Percentiles rank a stretch among this genome's conserved stretches.
phyloP scores from a whole-genome alignment of 2,113 vertebrate species.

The Geothlypis trichas region DNA sequence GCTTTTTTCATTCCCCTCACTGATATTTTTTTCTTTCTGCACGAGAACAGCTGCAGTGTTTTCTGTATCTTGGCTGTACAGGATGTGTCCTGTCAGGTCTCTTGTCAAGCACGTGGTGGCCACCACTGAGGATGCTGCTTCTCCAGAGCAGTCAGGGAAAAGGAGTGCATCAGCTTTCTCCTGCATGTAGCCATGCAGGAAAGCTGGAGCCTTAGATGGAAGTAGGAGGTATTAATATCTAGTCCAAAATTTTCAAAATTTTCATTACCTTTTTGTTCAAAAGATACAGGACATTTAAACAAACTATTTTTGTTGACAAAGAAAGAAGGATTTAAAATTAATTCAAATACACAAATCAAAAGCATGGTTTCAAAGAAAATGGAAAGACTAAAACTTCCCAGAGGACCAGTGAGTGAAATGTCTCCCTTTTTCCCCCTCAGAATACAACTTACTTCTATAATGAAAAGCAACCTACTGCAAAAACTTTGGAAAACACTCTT shows the following conservation, averaged over 20 bases:
- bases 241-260: not conserved
- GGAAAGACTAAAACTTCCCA: not conserved
- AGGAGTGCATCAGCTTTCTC: not conserved
- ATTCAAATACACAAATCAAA: not conserved
- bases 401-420: fast-evolving
- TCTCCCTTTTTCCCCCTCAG: not conserved
- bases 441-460: not conserved
- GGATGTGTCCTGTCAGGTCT: not conserved
- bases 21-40: not conserved
- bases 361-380: not conserved
- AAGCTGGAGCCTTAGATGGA: not conserved
- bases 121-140: not conserved
- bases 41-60: not conserved
- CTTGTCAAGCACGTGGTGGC: not conserved
- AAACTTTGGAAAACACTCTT: not conserved
- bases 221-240: not conserved
- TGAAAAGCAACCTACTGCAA: not conserved
- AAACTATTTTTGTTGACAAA: not conserved
- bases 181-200: fast-evolving
- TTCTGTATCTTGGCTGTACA: not conserved
- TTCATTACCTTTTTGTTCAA: not conserved
- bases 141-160: not conserved
- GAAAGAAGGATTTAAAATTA: not conserved
- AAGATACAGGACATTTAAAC: not conserved
- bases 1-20: not conserved